Evolutionary conservation across 1,140 invertebrate species (phyloP), one percentile per base, ranked within the genome.

Genomic region (Teleopsis dalmanni): DNA sequence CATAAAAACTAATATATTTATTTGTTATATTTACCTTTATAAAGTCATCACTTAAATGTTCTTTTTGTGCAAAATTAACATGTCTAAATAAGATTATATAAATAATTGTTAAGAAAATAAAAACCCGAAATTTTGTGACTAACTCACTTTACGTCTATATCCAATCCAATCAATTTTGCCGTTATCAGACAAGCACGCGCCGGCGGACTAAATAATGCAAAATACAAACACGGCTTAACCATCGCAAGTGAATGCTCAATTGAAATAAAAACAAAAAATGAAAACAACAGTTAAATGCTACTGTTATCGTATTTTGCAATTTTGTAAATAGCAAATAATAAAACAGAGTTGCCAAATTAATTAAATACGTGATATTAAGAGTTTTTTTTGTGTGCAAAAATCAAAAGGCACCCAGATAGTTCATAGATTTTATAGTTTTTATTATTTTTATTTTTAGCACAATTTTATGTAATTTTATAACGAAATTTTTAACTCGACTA

Each of bases 181-280:
- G 66, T 60, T 21, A 78, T 54, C 44, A 74, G 55, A 21, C 73
- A 71, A 4, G 75, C 63, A 10, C 77, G 59, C 13, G 73, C 71
- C 11, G 77, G 76, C 26, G 76, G 71, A 50, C 76, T 77, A 16
- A 69, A 57, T 2, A 69, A 54, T 27, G 72, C 59, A 58, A 73
- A 75, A 53, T 76, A 77, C 13, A 77, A 50, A 10, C 44, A 58
- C n/a, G 68, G 65, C 23, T 65, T 65, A 26, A 26, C 5, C 25
- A 40, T 48, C 16, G 22, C 16, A n/a, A 16, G 16, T 4, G 19
- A 16, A n/a, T 19, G 2, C 9, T 38, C 4, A 7, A 13, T 22
- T 37, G n/a, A 29, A 14, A 27, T 35, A 11, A 16, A 43, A 13
- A 26, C 22, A 29, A 29, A 29, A 29, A 8, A 8, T 29, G 7